These are phyloP conservation scores for Squalus acanthias DNA, from an alignment of 2,797 vertebrate genomes.

Conservation along the genomic window DNA sequence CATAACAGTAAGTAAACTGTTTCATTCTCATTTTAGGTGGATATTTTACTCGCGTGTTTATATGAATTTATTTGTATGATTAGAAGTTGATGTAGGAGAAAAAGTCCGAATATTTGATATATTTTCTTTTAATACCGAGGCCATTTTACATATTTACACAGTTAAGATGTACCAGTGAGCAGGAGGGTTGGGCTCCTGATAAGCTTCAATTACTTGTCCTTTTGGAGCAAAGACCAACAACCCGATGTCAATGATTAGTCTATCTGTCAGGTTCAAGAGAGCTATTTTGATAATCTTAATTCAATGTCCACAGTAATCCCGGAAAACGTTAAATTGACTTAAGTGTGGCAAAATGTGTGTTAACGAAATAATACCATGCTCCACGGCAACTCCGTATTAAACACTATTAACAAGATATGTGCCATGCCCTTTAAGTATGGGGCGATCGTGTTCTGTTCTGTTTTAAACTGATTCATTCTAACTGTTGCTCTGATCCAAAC, in stretches of 20 bases:
- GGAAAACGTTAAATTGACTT: not conserved
- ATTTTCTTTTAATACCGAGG: not conserved
- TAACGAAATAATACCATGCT: not conserved
- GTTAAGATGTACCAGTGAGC: not conserved
- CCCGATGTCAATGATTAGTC: not conserved
- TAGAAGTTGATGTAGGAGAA: not conserved
- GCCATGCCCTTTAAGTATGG: not conserved
- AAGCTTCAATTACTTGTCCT: not conserved
- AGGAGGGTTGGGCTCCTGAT: not conserved
- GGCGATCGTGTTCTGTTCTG: not conserved
- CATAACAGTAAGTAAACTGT: constrained; percentile 9
- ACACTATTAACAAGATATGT: not conserved
- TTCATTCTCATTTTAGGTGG: not conserved
- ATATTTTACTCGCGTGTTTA: not conserved
- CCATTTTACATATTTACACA: not conserved
- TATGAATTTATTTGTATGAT: not conserved
- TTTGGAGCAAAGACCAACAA: not conserved
- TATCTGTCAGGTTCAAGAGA: not conserved
- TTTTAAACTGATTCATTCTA: not conserved
- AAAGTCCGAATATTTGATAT: not conserved
- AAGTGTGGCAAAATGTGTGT: not conserved
- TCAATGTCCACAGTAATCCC: not conserved
- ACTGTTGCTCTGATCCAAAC: not conserved
- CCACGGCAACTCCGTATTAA: not conserved
- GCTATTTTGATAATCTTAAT: not conserved